Percentiles rank a stretch among this genome's conserved stretches.
Conservation (phyloP, 1,140 invertebrate genomes). For the Zaprionus lachaisei region DNA sequence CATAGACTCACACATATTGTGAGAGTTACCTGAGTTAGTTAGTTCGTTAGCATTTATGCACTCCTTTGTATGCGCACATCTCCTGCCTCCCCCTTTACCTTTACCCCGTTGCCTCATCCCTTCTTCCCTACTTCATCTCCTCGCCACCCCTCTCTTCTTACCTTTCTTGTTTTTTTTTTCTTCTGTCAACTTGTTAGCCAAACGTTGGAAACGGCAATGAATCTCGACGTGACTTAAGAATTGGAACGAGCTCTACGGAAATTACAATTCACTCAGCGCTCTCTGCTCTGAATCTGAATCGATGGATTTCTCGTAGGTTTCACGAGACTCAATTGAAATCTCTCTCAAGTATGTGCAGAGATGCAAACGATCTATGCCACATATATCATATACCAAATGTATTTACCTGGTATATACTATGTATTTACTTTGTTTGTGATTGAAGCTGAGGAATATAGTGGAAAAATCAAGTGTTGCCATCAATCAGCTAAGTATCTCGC, state of each 20-base stretch:
- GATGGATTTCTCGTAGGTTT: not conserved
- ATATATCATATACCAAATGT: not conserved
- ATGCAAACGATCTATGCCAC: not conserved
- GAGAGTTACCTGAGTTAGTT: constrained; percentile 73
- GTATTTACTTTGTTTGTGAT: too few species aligned
- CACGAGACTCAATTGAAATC: not conserved
- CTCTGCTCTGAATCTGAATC: not conserved
- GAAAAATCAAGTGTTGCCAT: too few species aligned
- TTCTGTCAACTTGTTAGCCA: constrained; percentile 54
- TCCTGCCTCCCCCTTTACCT: not conserved
- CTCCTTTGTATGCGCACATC: constrained; percentile 56
- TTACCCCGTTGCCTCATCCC: not conserved
- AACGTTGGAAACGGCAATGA: constrained; percentile 61
- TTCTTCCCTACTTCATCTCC: not conserved
- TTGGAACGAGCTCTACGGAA: constrained; percentile 11
- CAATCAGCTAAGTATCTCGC: not conserved
- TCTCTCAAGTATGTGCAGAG: not conserved
- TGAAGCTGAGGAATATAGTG: not conserved
- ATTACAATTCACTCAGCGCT: not conserved
- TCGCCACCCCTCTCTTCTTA: not conserved
- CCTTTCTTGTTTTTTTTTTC: constrained; percentile 10
- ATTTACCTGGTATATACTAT: not conserved
- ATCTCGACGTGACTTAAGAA: constrained; percentile 59
- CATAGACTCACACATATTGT: constrained; percentile 33
- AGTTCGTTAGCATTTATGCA: constrained; percentile 81